A percentile compares a stretch with the other conserved stretches of the same genome.
Evolutionary conservation across 30 jellyfish, hydroid and myxozoan species (phyloP).

Genomic region (Haliclystus octoradiatus): DNA sequence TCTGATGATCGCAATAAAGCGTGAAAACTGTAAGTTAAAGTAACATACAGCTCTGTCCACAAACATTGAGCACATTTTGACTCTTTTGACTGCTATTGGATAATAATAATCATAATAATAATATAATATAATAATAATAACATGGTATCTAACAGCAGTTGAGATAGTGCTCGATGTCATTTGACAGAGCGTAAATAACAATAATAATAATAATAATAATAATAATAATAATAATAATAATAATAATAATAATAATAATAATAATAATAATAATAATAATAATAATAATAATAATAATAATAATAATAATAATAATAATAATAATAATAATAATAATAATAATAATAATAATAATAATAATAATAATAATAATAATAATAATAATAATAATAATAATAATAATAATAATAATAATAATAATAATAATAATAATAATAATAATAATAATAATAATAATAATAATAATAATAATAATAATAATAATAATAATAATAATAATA

Average conservation of each 20-base stretch:
- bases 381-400: background rate
- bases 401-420: constrained; percentile 3
- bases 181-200: no score
- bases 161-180: no score
- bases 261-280: background rate
- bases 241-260: background rate
- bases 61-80: no score
- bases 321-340: background rate
- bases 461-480: background rate
- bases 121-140: background rate
- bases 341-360: background rate
- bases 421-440: constrained; percentile 3
- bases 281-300: background rate
- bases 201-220: background rate
- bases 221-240: background rate
- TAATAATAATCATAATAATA: no score
- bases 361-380: background rate
- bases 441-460: constrained; percentile 1
- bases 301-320: background rate
- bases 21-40: no score
- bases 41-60: no score
- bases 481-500: background rate
- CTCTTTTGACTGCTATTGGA: no score
- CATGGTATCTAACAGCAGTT: no score
- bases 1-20: no score